Percentiles rank a stretch among this genome's conserved stretches.
Evolutionary conservation across 2,113 vertebrate species (phyloP).

Genomic region (Podocnemis expansa): DNA sequence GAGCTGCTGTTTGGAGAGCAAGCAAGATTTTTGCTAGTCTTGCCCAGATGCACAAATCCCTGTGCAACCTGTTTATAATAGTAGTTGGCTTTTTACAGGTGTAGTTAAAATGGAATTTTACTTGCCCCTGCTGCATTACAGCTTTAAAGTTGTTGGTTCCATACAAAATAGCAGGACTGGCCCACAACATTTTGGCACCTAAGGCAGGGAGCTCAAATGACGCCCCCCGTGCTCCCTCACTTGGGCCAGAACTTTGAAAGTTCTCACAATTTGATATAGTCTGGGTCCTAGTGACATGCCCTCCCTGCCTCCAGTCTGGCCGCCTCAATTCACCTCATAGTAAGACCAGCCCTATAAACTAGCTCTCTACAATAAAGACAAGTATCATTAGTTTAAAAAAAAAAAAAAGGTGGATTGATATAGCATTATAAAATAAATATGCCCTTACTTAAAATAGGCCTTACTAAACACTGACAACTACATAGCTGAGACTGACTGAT

Average conservation of each 20-base stretch:
- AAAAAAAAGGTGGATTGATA: neutral
- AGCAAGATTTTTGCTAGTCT: neutral
- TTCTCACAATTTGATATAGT: no score
- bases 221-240: no score
- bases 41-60: neutral
- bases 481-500: no score
- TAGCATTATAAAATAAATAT: neutral
- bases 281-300: no score
- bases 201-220: no score
- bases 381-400: neutral
- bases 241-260: no score
- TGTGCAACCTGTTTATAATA: neutral
- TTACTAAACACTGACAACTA: no score
- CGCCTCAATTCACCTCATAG: no score
- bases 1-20: neutral
- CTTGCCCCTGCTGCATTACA: neutral
- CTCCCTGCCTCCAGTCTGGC: no score
- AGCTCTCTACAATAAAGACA: neutral
- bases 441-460: no score
- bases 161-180: neutral
- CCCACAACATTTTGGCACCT: no score
- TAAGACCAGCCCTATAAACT: no score
- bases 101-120: neutral
- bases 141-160: neutral
- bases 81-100: neutral